phyloP scores from a whole-genome alignment of 2,888 invertebrate species.

The Dione juno region DNA sequence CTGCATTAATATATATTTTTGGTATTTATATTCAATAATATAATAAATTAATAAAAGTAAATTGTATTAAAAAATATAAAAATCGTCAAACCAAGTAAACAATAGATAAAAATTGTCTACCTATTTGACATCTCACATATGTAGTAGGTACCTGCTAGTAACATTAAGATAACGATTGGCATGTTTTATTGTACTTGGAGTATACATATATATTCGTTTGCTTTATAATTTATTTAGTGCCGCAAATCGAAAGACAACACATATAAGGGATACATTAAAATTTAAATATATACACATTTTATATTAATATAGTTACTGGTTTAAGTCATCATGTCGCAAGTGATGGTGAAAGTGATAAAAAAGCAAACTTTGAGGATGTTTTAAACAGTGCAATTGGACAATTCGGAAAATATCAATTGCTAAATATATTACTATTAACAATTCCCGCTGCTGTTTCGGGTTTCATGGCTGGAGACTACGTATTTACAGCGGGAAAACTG shows the following conservation, averaged over 20 bases:
- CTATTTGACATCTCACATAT: neutral
- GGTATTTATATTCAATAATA: neutral
- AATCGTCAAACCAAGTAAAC: neutral
- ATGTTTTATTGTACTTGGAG: conserved; percentile 42
- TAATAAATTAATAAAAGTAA: neutral
- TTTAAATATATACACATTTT: neutral
- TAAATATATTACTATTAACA: conserved; percentile 61
- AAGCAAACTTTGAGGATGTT: conserved; percentile 63
- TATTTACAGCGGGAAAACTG: conserved; percentile 71
- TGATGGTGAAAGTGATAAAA: conserved; percentile 53
- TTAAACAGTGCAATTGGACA: conserved; percentile 67
- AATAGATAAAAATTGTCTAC: neutral
- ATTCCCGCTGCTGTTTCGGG: conserved; percentile 66
- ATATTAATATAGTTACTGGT: neutral
- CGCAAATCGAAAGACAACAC: neutral
- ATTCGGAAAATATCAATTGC: conserved; percentile 69
- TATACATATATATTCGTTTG: neutral
- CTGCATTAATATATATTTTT: neutral
- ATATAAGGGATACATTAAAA: neutral
- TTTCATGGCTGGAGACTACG: conserved; percentile 72
- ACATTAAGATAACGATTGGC: conserved; percentile 48
- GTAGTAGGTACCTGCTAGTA: conserved; percentile 21
- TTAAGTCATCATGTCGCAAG: conserved; percentile 32
- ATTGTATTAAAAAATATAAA: neutral
- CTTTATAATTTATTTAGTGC: conserved; percentile 4